These are phyloP conservation scores for Aurelia aurita complex sp. Pacific DNA, from an alignment of 30 jellyfish, hydroid and myxozoan genomes.

Conservation along the genomic window DNA sequence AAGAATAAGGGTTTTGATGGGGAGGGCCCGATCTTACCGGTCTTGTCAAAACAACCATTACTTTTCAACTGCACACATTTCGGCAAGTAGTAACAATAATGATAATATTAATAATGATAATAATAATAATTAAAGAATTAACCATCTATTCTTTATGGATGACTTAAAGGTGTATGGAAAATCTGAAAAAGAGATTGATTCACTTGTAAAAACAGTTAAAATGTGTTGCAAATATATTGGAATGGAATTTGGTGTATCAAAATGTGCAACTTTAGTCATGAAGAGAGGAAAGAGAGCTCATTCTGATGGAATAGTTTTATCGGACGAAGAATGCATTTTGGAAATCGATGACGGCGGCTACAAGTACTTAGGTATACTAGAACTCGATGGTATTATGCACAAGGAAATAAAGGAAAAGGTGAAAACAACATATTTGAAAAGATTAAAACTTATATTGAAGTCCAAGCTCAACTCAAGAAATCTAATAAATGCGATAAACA, in stretches of 20 bases:
- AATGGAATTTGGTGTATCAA: slow-evolving; percentile 35
- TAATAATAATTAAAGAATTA: too few relatives aligned
- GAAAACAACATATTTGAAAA: slow-evolving; percentile 19
- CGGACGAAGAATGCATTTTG: slow-evolving; percentile 20
- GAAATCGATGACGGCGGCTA: slow-evolving; percentile 25
- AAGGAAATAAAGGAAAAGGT: slow-evolving; percentile 41
- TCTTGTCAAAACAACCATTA: too few relatives aligned
- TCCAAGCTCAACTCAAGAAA: too few relatives aligned
- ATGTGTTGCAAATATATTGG: slow-evolving; percentile 40
- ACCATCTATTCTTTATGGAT: slow-evolving; percentile 20
- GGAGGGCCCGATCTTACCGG: too few relatives aligned
- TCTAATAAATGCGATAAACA: background rate
- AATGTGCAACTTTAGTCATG: slow-evolving; percentile 22
- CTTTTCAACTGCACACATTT: too few relatives aligned
- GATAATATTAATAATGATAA: too few relatives aligned
- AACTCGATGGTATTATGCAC: background rate
- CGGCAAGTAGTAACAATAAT: too few relatives aligned
- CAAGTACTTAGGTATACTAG: background rate
- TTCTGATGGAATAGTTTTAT: slow-evolving; percentile 42
- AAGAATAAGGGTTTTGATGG: too few relatives aligned
- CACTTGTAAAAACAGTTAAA: slow-evolving; percentile 16
- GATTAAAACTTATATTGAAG: background rate
- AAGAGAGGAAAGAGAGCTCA: slow-evolving; percentile 35
- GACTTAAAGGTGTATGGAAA: slow-evolving; percentile 30
- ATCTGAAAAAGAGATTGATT: too few relatives aligned